Conservation (phyloP, 2,113 vertebrate genomes). For the Rhea americana region DNA sequence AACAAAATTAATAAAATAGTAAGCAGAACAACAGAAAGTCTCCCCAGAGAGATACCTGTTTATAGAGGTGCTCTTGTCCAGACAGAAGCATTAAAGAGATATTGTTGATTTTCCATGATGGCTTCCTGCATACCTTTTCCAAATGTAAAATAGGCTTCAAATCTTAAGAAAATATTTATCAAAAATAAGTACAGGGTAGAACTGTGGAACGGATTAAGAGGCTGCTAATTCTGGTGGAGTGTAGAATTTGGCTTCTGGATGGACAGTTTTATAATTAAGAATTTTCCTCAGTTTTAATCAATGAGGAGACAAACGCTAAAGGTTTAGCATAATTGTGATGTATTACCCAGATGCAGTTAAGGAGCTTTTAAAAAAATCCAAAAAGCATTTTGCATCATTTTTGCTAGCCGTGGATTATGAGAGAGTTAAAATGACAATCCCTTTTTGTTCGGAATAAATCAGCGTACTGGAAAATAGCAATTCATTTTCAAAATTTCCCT, state of each 20-base stretch:
- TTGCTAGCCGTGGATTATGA: slow-evolving; percentile 21
- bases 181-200: neutral
- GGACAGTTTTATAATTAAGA: slow-evolving; percentile 44
- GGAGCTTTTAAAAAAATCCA: neutral
- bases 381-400: neutral
- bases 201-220: neutral
- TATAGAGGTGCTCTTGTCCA: neutral
- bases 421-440: slow-evolving; percentile 17
- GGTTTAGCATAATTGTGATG: slow-evolving; percentile 22
- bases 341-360: neutral
- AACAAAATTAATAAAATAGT: neutral
- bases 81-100: neutral
- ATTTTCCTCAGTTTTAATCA: neutral
- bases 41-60: accelerated
- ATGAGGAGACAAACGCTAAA: neutral
- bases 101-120: accelerated
- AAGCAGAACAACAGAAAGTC: neutral
- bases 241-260: slow-evolving; percentile 13
- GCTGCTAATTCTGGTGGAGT: neutral
- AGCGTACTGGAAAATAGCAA: slow-evolving; percentile 50
- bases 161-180: neutral
- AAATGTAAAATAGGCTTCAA: neutral
- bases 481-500: slow-evolving; percentile 11
- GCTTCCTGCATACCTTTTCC: neutral
- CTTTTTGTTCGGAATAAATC: slow-evolving; percentile 46